These are phyloP conservation scores for Onthophagus sagittarius DNA, from an alignment of 2,888 invertebrate genomes.

Conservation along the genomic window DNA sequence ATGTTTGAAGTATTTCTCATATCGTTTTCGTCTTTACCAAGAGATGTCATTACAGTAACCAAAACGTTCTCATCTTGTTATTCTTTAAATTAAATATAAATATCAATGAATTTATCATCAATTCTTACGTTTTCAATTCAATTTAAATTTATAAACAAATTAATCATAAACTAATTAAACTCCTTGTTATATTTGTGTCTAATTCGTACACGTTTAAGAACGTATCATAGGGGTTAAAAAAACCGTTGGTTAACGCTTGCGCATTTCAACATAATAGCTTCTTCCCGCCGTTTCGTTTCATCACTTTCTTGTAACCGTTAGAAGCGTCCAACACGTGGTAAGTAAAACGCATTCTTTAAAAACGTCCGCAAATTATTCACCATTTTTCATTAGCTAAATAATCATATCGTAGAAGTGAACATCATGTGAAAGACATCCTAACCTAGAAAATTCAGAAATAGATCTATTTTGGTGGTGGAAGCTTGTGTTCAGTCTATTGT, in stretches of 20 bases:
- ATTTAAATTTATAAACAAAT: too few relatives aligned
- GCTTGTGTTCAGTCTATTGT: conserved; percentile 47
- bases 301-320: background rate
- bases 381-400: background rate
- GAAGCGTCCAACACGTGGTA: background rate
- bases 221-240: background rate
- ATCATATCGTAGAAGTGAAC: background rate
- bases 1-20: too few relatives aligned
- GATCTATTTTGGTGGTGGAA: conserved; percentile 32
- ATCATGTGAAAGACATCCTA: background rate
- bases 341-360: background rate
- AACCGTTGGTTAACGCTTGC: background rate
- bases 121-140: too few relatives aligned
- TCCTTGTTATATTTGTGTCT: too few relatives aligned
- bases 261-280: background rate
- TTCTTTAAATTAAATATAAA: too few relatives aligned
- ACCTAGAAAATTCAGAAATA: background rate
- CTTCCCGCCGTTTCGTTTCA: background rate
- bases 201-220: too few relatives aligned
- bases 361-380: background rate
- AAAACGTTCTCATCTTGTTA: too few relatives aligned
- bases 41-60: too few relatives aligned
- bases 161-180: too few relatives aligned
- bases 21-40: too few relatives aligned
- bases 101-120: too few relatives aligned